Base-by-base conservation (phyloP, 2,113 vertebrate species). In the Leptobrachium leishanense region DNA sequence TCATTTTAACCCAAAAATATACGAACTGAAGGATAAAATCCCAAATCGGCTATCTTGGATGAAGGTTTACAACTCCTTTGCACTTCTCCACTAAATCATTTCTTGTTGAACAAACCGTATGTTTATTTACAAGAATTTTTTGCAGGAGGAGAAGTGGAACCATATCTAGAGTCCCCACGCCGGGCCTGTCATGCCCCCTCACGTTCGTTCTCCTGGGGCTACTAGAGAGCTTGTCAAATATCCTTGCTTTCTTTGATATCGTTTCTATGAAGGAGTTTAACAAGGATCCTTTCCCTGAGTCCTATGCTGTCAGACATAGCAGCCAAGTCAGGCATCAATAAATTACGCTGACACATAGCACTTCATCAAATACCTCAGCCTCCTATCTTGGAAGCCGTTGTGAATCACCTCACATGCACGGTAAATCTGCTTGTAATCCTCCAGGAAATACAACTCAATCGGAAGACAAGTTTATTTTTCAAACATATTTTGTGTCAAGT, bases 401-500 rank as follows among this genome's bases (percentile, higher is more conserved):
- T 81, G 78, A 81, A 81, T 81, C 78, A 81, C 64, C 78, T 81
- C 72, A 74, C 72, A 68, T 74, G 72, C 71, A 64, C 64, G 9
- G 71, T 68, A 81, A 81, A 81, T 68, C 78, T 68, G 78, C 65
- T 74, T 72, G 43, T 74, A 81, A 74, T 81, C 72, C 78, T 68
- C 71, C 13, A 53, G 59, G 72, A 81, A 68, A 68, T 81, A 81
- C 78, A 81, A 50, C 70, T 81, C 64, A 68, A 68, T 74, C 50
- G 64, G 78, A 81, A 74, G 53, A 80, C 77, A 74, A 80, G 77
- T 81, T 81, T 81, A 74, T 81, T 74, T 74, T 81, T 74, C 78
- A 67, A 59, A 63, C 71, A 68, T 68, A 68, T 81, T 46, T 68
- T 74, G 71, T 74, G 78, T 62, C 41, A 59, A 73, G 11, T 68